Base-by-base conservation (phyloP, 1,140 invertebrate species). In the Calosoma granatense region DNA sequence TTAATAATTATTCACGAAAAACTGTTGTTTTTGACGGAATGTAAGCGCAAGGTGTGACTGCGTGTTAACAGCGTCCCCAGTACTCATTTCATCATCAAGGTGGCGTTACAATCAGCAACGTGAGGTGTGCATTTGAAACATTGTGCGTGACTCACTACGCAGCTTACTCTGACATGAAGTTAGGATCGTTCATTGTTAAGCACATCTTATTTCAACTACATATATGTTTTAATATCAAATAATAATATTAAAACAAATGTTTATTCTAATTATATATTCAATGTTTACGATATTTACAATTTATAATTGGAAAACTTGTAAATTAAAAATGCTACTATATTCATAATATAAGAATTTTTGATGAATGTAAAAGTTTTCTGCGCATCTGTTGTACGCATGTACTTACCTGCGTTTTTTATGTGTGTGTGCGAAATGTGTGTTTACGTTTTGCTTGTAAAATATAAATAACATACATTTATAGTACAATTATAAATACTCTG, bases 21-120 rank as follows among this genome's bases (percentile, higher is more conserved):
- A 47, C 41, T 47, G 41, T 47, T 47, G 41, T 47, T 47, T 47
- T 47, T 47, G 41, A 47, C 41, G 41, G 41, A 47, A 47, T 47
- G 41, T 17, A 47, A 12, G 15, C 41, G 41, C 41, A 47, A 47
- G 41, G 41, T 47, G 41, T 47, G 41, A 47, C 41, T 47, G 41
- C 41, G 41, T 47, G 41, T 47, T 47, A 47, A 47, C 41, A 47
- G 41, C 41, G 41, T 47, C 41, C 41, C 41, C 41, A 47, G 41
- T 47, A 47, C 41, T 47, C 41, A 47, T 47, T 47, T 47, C 17
- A 11, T 12, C 6, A 47, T 47, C 41, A 47, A 47, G 41, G 41
- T 47, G 41, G 41, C 41, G 17, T 47, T 47, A 36, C n/a, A 6
- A 36, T 36, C 26, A 36, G n/a, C 26, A 36, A n/a, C n/a, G n/a